These are phyloP conservation scores for Phodopus roborovskii DNA, from an alignment of 2,113 vertebrate genomes.

Conservation along the genomic window DNA sequence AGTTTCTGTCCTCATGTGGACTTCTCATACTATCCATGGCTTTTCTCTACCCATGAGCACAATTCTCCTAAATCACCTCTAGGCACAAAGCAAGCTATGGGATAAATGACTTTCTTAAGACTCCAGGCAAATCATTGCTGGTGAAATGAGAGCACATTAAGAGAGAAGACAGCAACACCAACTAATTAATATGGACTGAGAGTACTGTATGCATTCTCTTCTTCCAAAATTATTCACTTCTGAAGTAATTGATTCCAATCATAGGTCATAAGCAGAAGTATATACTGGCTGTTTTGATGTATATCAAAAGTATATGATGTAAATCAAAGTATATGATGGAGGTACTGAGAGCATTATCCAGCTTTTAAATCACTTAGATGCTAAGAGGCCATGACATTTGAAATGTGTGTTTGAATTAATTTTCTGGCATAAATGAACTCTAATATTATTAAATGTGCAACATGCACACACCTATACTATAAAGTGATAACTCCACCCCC, in stretches of 20 bases:
- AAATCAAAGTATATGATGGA: too few species aligned
- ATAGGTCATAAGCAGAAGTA: background rate
- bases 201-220: slow-evolving; percentile 22
- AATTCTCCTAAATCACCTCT: background rate
- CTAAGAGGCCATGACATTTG: background rate
- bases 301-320: too few species aligned
- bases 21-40: background rate
- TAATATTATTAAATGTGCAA: background rate
- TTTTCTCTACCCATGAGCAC: too few species aligned
- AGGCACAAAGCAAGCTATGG: background rate
- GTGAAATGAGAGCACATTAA: slow-evolving; percentile 37
- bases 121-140: background rate
- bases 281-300: background rate
- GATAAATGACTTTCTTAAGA: background rate
- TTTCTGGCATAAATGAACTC: background rate
- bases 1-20: background rate
- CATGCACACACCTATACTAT: background rate
- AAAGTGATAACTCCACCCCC: background rate
- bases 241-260: slow-evolving; percentile 34
- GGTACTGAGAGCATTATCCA: background rate
- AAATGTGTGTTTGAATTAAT: background rate
- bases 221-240: background rate
- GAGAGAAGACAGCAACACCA: background rate
- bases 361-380: background rate
- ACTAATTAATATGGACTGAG: slow-evolving; percentile 2